A percentile compares a stretch with the other conserved stretches of the same genome.
Evolutionary conservation across 2,888 invertebrate species (phyloP).

Genomic region (Gortyna flavago): DNA sequence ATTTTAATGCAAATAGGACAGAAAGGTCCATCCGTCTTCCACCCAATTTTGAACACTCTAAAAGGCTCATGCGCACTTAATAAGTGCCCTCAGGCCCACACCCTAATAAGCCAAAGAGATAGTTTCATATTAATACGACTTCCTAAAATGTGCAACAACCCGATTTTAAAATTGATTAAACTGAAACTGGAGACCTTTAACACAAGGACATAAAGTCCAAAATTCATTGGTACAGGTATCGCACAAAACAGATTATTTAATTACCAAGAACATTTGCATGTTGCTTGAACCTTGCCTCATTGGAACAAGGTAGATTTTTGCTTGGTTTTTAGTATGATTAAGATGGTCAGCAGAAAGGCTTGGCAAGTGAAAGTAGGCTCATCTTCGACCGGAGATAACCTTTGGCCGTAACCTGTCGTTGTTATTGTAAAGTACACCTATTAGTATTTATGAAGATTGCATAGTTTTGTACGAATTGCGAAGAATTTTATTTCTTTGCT

Average conservation of each 20-base stretch:
- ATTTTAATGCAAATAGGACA: slow-evolving; percentile 29
- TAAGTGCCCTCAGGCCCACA: slow-evolving; percentile 60
- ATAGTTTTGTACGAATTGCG: slow-evolving; percentile 61
- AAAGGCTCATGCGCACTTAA: slow-evolving; percentile 49
- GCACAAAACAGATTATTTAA: slow-evolving; percentile 69
- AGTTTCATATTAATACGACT: slow-evolving; percentile 63
- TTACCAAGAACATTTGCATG: slow-evolving; percentile 58
- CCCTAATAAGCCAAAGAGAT: slow-evolving; percentile 64
- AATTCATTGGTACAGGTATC: slow-evolving; percentile 62
- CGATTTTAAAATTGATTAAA: slow-evolving; percentile 58
- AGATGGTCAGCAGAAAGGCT: slow-evolving; percentile 67
- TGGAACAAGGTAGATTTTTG: slow-evolving; percentile 30
- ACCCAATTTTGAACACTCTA: slow-evolving; percentile 39
- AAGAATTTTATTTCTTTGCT: slow-evolving; percentile 57
- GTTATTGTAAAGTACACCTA: slow-evolving; percentile 84
- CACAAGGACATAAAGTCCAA: slow-evolving; percentile 53
- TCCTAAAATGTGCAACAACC: slow-evolving; percentile 67
- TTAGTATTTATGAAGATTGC: slow-evolving; percentile 75
- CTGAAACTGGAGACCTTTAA: slow-evolving; percentile 33
- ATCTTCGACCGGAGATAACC: slow-evolving; percentile 86
- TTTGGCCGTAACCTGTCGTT: slow-evolving; percentile 84
- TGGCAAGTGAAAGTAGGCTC: slow-evolving; percentile 86
- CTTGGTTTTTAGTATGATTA: slow-evolving; percentile 17
- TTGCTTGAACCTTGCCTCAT: neutral
- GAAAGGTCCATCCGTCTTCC: slow-evolving; percentile 29